Base-by-base conservation (phyloP, 1,140 invertebrate species). In the Leptinotarsa texana region DNA sequence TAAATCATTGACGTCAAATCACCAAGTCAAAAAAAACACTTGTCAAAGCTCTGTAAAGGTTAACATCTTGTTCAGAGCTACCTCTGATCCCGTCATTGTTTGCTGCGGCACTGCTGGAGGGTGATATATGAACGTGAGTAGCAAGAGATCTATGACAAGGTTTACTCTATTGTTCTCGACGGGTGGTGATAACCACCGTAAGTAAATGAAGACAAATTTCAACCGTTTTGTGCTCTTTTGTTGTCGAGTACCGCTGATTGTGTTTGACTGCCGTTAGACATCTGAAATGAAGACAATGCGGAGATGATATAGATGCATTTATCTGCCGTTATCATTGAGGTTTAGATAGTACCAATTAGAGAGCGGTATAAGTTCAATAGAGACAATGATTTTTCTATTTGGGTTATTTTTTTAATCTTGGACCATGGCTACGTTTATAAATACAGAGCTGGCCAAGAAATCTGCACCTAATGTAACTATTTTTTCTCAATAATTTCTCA, bases 101-200 rank as follows among this genome's bases (percentile, higher is more conserved):
- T 48, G 71, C 15, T 57, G 51, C 51, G n/a, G n/a, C n/a, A 33
- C 51, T 65, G 65, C 71, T 74, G 66, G 51, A 65, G 74, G 73
- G 76, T 77, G 76, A 77, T 77, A 74, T 74, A 77, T 77, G 76
- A 75, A 75, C 76, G 67, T 77, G 76, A 77, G 73, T 73, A 77
- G 76, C 69, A 77, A 68, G 47, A 77, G 73, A 74, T 77, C 73
- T 73, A 72, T 75, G 76, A 77, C 74, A 77, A 67, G 73, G 63
- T 68, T 49, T 63, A 69, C 51, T 65, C 76, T 49, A 75, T 77
- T 77, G 76, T 77, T 77, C 76, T 62, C 76, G 62, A 73, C 76
- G 73, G 76, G 76, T 69, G 76, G 76, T 69, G 70, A 27, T 75
- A 72, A 77, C 76, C 76, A 77, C 76, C 51, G 73, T 63, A 73